Percentiles rank a stretch among this genome's conserved stretches.
These are phyloP conservation scores for Drosophila fungiperda DNA, from an alignment of 2,888 invertebrate species.

Conservation along the genomic window DNA sequence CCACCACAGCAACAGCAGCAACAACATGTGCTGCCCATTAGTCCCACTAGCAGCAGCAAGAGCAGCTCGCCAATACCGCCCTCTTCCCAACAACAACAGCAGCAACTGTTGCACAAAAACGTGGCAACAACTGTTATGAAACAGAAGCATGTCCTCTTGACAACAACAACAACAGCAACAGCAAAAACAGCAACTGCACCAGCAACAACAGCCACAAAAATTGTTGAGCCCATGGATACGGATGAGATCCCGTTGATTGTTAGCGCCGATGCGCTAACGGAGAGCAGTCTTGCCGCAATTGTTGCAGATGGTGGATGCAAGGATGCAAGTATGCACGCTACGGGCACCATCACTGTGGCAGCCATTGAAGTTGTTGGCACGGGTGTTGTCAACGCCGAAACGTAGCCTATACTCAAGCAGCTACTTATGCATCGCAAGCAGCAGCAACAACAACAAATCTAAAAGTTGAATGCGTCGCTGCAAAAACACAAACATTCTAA, in stretches of 20 bases:
- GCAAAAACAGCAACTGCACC: conserved; percentile 34
- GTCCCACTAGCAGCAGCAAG: conserved; percentile 83
- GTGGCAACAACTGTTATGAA: conserved; percentile 30
- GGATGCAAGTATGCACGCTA: conserved; percentile 45
- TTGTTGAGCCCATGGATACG: conserved; percentile 72
- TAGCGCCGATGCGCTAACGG: conserved; percentile 51
- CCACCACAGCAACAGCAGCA: conserved; percentile 63
- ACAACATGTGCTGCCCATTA: conserved; percentile 83
- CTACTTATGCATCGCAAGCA: conserved; percentile 83
- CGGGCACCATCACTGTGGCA: conserved; percentile 58
- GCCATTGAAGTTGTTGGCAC: conserved; percentile 72
- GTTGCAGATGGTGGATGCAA: conserved; percentile 48
- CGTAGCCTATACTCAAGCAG: conserved; percentile 86
- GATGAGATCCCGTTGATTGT: conserved; percentile 53
- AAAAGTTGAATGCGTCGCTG: conserved; percentile 14
- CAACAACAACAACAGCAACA: conserved; percentile 10
- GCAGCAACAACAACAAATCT: conserved; percentile 11
- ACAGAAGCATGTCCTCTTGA: conserved; percentile 68
- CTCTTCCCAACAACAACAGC: conserved; percentile 54
- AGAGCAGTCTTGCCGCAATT: conserved; percentile 39
- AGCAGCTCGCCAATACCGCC: conserved; percentile 77
- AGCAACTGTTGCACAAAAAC: conserved; percentile 33
- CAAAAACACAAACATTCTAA: conserved; percentile 49
- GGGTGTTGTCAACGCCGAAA: conserved; percentile 81
- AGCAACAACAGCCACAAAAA: conserved; percentile 29